Percentiles rank a stretch among this genome's conserved stretches.
Evolutionary conservation across 35 echinoderm and acorn worm genomes (phyloP).

Genomic region (Lytechinus pictus): DNA sequence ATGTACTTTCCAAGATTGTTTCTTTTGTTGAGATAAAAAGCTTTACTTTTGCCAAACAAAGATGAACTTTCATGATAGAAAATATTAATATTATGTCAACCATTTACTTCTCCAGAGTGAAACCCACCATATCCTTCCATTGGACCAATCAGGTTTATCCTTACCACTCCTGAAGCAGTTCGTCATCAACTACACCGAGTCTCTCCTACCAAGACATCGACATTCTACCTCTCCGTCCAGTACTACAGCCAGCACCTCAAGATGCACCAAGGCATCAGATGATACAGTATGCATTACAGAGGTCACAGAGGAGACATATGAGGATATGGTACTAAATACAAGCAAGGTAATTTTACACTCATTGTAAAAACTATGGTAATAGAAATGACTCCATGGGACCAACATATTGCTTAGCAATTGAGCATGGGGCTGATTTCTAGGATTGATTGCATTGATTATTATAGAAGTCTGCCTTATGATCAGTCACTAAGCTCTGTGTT

Average conservation of each 20-base stretch:
- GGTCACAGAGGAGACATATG: constrained; percentile 66
- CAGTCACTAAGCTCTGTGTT: no score
- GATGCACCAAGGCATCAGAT: background rate
- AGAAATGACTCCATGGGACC: no score
- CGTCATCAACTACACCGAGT: constrained; percentile 44
- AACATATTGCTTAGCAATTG: no score
- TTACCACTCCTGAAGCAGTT: constrained; percentile 35
- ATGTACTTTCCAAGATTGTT: no score
- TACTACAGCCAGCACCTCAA: background rate
- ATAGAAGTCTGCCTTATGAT: no score
- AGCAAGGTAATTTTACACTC: constrained; percentile 51
- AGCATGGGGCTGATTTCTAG: no score
- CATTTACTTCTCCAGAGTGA: constrained; percentile 21
- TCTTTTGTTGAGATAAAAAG: no score
- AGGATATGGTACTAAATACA: constrained; percentile 67
- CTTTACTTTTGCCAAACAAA: no score
- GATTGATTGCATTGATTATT: no score
- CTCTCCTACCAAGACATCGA: background rate
- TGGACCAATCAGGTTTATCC: background rate
- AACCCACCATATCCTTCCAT: constrained; percentile 30
- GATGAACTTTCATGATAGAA: no score
- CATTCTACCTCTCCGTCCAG: constrained; percentile 20
- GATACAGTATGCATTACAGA: constrained; percentile 54
- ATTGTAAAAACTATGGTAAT: background rate
- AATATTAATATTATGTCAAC: background rate